Base-by-base conservation (phyloP, 2,113 vertebrate genomes). In the Chamaea fasciata region DNA sequence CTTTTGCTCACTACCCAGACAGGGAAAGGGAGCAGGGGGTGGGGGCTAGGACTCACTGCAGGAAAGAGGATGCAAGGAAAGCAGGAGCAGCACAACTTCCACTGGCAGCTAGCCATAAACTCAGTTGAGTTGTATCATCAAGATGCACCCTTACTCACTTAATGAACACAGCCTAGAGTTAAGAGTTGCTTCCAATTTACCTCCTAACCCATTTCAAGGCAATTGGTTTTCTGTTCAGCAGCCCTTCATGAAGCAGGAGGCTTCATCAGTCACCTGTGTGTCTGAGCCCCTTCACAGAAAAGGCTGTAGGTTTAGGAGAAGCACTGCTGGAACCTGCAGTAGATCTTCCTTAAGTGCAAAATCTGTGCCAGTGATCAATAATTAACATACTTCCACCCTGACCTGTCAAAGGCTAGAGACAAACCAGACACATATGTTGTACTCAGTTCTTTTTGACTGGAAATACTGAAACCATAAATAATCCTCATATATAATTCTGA, bases 401-500 rank as follows among this genome's bases (percentile, higher is more conserved):
- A 93, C 76, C 83, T 87, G 69, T 94, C 88, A 95, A 93, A 92
- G 69, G 77, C 80, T 87, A 87, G 33, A 87, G 49, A 92, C 37
- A 92, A 84, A 74, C 68, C 92, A 93, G 88, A 71, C 42, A 90
- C 57, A 65, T 39, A 60, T 6, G 5, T 14, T 68, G 73, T 53
- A 94, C 79, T 94, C 17, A 0, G 46, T 89, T 42, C 44, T 85
- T 92, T 95, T 52, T 83, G 76, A 92, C 57, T 92, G 31, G 76
- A 93, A 96, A 90, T 71, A 90, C 90, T 60, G 53, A 92, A 90
- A 56, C 46, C 65, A 87, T 89, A 96, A 84, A 94, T 89, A 94
- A 94, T 68, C 76, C 85, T 89, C 90, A 56, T 75, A 87, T 49
- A 53, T 68, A 93, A 90, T 57, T 56, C 70, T 4, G 23, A 77